These are phyloP conservation scores for Cuculus canorus DNA, from an alignment of 2,797 vertebrate genomes.

Conservation along the genomic window DNA sequence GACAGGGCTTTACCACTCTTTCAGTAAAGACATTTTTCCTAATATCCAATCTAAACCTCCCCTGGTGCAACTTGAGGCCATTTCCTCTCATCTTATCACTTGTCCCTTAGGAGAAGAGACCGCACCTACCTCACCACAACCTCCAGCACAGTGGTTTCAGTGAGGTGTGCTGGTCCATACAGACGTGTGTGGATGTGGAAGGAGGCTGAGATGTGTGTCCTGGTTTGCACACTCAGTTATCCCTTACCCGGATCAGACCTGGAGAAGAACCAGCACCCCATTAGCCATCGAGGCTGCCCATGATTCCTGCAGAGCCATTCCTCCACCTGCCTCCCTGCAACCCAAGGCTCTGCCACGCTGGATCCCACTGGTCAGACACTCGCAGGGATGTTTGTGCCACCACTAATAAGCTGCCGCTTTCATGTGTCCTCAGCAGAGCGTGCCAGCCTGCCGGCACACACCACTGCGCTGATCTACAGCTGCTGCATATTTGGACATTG, in stretches of 20 bases:
- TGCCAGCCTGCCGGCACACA: neutral
- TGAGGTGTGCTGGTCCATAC: fast-evolving
- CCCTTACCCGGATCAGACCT: neutral
- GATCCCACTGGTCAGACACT: fast-evolving
- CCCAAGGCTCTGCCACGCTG: fast-evolving
- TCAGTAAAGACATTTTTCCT: no score
- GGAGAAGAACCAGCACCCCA: neutral
- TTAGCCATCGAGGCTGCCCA: fast-evolving
- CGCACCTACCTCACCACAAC: no score
- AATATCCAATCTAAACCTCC: no score
- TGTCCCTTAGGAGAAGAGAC: no score
- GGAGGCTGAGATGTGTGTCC: neutral
- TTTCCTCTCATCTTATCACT: no score
- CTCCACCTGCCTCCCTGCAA: fast-evolving
- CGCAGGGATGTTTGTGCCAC: neutral
- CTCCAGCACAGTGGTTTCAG: neutral
- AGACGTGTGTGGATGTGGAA: fast-evolving
- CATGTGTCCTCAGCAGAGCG: fast-evolving
- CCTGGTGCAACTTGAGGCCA: no score
- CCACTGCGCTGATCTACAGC: neutral
- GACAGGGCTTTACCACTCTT: no score
- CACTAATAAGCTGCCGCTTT: neutral
- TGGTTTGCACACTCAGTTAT: neutral
- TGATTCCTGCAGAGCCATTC: neutral
- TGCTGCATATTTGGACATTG: fast-evolving